phyloP scores from a whole-genome alignment of 2,113 vertebrate species.

The Jaculus jaculus region DNA sequence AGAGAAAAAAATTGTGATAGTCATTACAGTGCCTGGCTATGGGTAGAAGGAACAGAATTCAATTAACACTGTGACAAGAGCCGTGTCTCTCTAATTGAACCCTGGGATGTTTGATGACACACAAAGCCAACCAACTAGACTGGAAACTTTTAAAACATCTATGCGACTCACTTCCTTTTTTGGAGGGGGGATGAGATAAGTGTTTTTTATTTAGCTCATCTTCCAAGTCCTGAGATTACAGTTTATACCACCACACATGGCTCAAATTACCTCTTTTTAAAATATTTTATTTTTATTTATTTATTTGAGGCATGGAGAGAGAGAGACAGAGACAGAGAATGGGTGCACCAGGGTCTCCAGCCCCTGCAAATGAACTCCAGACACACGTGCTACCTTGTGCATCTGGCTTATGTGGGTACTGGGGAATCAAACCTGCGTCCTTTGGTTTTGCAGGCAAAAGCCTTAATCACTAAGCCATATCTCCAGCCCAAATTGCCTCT shows the following conservation, averaged over 20 bases:
- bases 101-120: background rate
- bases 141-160: constrained; percentile 13
- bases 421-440: too few species aligned
- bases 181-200: background rate
- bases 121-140: constrained; percentile 27
- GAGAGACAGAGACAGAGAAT: too few species aligned
- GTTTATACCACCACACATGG: background rate
- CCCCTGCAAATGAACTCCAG: too few species aligned
- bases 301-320: background rate
- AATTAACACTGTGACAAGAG: constrained; percentile 22
- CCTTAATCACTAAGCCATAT: too few species aligned
- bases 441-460: too few species aligned
- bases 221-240: too few species aligned
- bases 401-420: too few species aligned
- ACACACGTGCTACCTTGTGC: too few species aligned
- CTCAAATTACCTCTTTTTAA: background rate
- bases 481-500: too few species aligned
- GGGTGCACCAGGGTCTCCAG: too few species aligned
- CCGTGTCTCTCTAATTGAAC: background rate
- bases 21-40: background rate
- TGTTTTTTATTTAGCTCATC: background rate
- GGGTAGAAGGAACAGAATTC: background rate
- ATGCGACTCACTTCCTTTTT: constrained; percentile 4
- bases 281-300: background rate
- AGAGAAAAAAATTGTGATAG: constrained; percentile 33